Base-by-base conservation (phyloP, 2,888 invertebrate genomes). In the Noctua fimbriata region DNA sequence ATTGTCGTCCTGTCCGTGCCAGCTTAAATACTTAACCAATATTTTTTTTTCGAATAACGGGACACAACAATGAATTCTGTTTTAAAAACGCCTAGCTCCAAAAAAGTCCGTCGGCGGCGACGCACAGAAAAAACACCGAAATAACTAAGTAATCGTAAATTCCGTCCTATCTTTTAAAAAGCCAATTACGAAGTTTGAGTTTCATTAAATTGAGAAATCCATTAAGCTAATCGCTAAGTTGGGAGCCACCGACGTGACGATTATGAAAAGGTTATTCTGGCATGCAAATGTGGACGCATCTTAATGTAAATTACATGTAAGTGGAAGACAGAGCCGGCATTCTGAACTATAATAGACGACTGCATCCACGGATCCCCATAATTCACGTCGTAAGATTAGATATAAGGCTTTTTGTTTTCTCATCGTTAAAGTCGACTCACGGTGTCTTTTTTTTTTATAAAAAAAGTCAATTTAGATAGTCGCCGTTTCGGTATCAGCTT, bases 251-350 rank as follows among this genome's bases (percentile, higher is more conserved):
- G 92, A 93, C 91, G 94, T 94, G 95, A 94, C 93, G 94, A 94
- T 96, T 96, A 95, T 95, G 95, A 96, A 94, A 95, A 95, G 94
- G 94, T 95, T 94, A 94, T 93, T 93, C 92, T 91, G 89, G 93
- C 92, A 96, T 96, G 96, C 95, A 95, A 96, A 96, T 96, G 95
- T 91, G 90, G 89, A 92, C 92, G 93, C 92, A 92, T 93, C 94
- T 94, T 94, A 95, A 96, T 95, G 95, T 96, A 95, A 95, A 96
- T 96, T 94, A 95, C 94, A 92, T 95, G 95, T 95, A 94, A 96
- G 95, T 94, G 92, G 92, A 90, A 93, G 92, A 93, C 93, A 92
- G 91, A 87, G 90, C 90, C 92, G 92, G 92, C 93, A 92, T 94
- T 94, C 91, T 91, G 91, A 91, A 93, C 90, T 92, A 90, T 92